Percentiles rank a stretch among this genome's conserved stretches.
phyloP scores from a whole-genome alignment of 2,797 vertebrate species.

The Scarus forsteni region DNA sequence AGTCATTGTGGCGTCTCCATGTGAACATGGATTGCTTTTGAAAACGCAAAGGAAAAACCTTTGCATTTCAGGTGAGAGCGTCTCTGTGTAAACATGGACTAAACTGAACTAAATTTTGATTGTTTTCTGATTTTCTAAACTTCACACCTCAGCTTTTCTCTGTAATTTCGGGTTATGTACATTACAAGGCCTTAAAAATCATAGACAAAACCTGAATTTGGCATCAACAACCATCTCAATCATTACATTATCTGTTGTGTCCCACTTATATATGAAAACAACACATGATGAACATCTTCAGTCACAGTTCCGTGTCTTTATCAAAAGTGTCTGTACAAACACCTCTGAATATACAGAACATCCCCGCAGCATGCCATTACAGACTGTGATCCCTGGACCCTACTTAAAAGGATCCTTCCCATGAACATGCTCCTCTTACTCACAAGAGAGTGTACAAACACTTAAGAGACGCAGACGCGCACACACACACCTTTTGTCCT shows the following conservation, averaged over 20 bases:
- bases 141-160: too few species aligned
- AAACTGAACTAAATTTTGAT: too few species aligned
- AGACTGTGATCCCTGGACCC: constrained; percentile 32
- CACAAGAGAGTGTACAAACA: constrained; percentile 24
- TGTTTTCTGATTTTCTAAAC: too few species aligned
- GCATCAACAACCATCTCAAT: constrained; percentile 4
- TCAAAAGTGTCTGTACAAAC: background rate
- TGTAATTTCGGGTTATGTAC: too few species aligned
- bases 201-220: background rate
- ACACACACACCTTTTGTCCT: constrained; percentile 69
- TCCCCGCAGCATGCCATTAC: constrained; percentile 28
- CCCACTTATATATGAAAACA: constrained; percentile 4
- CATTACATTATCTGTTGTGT: constrained; percentile 16
- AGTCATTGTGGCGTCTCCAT: too few species aligned
- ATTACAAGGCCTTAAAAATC: too few species aligned
- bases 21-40: too few species aligned
- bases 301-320: background rate
- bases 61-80: too few species aligned
- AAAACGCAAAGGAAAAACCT: too few species aligned
- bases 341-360: constrained; percentile 14
- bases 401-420: constrained; percentile 49
- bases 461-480: background rate
- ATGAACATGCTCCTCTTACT: constrained; percentile 22
- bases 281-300: background rate
- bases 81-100: too few species aligned